These are phyloP conservation scores for Patella pellucida DNA, from an alignment of 2,888 invertebrate genomes.

Conservation along the genomic window DNA sequence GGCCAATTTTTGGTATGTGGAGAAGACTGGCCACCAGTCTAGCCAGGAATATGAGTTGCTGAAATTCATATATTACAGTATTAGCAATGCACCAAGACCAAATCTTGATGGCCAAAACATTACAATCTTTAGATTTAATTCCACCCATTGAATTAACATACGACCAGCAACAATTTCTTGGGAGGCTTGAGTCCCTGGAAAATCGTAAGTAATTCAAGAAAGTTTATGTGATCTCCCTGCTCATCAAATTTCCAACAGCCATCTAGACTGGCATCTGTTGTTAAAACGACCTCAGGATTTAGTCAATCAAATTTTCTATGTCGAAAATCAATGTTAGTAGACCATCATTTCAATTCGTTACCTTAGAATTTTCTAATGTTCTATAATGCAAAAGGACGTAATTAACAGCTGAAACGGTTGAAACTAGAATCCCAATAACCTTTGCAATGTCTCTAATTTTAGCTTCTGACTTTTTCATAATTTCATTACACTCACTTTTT, in stretches of 20 bases:
- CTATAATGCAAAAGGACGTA: neutral
- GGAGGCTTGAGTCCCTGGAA: slow-evolving; percentile 11
- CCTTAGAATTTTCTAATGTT: neutral
- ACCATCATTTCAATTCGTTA: neutral
- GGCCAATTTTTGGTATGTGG: no score
- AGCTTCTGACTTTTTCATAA: neutral
- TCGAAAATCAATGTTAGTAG: neutral
- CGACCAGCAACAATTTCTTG: neutral
- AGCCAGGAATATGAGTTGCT: slow-evolving; percentile 13
- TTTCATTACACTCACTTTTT: neutral
- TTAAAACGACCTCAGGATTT: neutral
- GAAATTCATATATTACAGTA: slow-evolving; percentile 4
- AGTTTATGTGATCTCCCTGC: slow-evolving; percentile 58
- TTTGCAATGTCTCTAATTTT: slow-evolving; percentile 2
- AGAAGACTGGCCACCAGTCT: no score
- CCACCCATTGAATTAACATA: slow-evolving; percentile 23
- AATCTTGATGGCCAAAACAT: slow-evolving; percentile 14
- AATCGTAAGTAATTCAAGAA: slow-evolving; percentile 18
- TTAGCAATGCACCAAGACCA: slow-evolving; percentile 17
- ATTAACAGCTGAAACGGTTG: neutral
- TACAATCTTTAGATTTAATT: slow-evolving; percentile 7
- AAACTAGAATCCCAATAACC: neutral
- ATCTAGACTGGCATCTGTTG: slow-evolving; percentile 2
- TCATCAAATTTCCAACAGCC: neutral
- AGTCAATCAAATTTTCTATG: neutral